Evolutionary conservation across 1,140 invertebrate species (phyloP), one percentile per base, ranked within the genome.

Genomic region (Bombus terrestris): DNA sequence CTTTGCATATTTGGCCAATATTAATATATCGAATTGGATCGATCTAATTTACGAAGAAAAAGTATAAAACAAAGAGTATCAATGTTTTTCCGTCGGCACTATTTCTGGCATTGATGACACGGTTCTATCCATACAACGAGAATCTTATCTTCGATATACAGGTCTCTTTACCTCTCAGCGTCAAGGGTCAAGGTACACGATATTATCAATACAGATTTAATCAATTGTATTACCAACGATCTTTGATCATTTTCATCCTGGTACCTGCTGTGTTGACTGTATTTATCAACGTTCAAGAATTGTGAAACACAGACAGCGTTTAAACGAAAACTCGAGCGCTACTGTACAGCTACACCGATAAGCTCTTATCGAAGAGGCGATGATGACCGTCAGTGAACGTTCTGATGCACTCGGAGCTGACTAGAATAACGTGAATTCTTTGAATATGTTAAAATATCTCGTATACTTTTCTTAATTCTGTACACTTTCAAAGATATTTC

Each of bases 141-240:
- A 59, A 71, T 41, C 28, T 77, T 72, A 85, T 83, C 80, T 88
- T 8, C 57, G n/a, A 39, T 86, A 37, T 47, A 53, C 18, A 10
- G 8, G 37, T 22, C 69, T 18, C 47, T 79, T 37, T 13, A 22
- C 62, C 57, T 28, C 43, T 66, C 28, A 35, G 10, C 28, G 13
- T 10, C n/a, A 12, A 43, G 12, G 79, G 69, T 81, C 82, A 89
- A 90, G 82, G 62, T 89, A 32, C 66, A 57, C 10, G 13, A 3
- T 1, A 6, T 69, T 85, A 86, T 88, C 74, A 37, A 13, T 12
- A 28, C 28, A 4, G 53, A 43, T 81, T 71, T 4, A 10, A 89
- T 87, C 59, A n/a, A 83, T 69, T 57, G 9, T 28, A 25, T 87
- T 78, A 76, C 78, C 76, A 25, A 37, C n/a, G 66, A 82, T 73